These are phyloP conservation scores for Hippocampus abdominalis DNA, from an alignment of 2,113 vertebrate species.

Conservation along the genomic window DNA sequence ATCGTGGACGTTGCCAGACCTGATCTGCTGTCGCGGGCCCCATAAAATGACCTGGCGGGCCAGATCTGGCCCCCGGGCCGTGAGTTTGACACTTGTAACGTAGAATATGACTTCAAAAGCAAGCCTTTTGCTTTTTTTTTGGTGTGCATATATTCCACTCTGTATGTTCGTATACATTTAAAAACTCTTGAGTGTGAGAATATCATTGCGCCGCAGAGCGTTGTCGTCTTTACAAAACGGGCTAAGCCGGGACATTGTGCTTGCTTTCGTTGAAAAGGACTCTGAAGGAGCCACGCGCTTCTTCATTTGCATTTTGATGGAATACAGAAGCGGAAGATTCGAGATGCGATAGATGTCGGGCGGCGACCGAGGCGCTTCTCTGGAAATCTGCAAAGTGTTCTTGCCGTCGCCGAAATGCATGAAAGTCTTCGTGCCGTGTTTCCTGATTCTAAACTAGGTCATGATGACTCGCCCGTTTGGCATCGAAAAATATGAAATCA, in stretches of 20 bases:
- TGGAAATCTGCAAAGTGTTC: constrained; percentile 33
- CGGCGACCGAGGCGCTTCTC: constrained; percentile 19
- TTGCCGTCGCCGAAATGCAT: constrained; percentile 27
- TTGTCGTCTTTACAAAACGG: background rate
- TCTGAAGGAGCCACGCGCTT: background rate
- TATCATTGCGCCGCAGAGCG: background rate
- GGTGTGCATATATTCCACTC: too few relatives aligned
- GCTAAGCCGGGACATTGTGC: background rate
- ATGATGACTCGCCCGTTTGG: constrained; percentile 32
- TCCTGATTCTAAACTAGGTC: constrained; percentile 47
- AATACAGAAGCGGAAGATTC: constrained; percentile 27
- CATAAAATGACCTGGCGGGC: too few relatives aligned
- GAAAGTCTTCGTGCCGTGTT: constrained; percentile 16
- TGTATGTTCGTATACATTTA: constrained; percentile 19
- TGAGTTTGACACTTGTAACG: too few relatives aligned
- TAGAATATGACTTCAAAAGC: too few relatives aligned
- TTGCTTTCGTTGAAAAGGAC: background rate
- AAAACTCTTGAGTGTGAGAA: constrained; percentile 7
- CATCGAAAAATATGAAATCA: constrained; percentile 25
- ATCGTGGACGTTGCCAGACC: too few relatives aligned
- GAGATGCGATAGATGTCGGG: constrained; percentile 33
- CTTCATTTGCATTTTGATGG: constrained; percentile 15
- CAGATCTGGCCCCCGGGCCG: too few relatives aligned
- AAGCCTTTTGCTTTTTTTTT: too few relatives aligned
- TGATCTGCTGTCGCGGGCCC: too few relatives aligned